Percentiles rank a stretch among this genome's conserved stretches.
These are phyloP conservation scores for Mesoclemmys tuberculata DNA, from an alignment of 2,113 vertebrate species.

Conservation along the genomic window DNA sequence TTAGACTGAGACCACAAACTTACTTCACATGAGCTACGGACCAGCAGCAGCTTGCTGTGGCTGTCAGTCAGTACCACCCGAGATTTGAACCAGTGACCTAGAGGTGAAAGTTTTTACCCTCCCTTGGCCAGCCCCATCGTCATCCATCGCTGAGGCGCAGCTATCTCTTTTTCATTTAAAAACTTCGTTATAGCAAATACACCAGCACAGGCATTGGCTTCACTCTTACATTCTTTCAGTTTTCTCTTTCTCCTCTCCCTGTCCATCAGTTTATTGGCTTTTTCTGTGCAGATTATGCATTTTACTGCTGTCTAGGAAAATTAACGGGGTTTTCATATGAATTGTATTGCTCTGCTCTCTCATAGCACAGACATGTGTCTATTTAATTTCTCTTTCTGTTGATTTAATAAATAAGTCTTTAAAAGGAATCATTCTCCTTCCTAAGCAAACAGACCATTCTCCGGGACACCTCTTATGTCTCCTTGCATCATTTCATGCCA, in stretches of 20 bases:
- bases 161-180: not conserved
- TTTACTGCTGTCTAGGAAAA: not conserved
- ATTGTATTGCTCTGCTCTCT: not conserved
- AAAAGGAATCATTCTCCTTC: not conserved
- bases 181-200: not conserved
- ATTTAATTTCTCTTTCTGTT: not conserved
- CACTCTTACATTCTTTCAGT: not conserved
- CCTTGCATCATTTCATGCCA: not conserved
- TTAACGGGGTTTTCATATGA: not conserved
- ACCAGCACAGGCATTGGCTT: not conserved
- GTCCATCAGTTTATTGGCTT: not conserved
- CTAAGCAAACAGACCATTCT: not conserved
- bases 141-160: not conserved
- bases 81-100: not conserved
- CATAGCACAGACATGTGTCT: not conserved
- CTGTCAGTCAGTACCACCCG: not conserved
- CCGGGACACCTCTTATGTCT: not conserved
- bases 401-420: not conserved
- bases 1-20: no score
- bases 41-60: not conserved
- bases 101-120: not conserved
- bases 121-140: not conserved
- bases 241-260: not conserved
- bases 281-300: not conserved
- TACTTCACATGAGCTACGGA: not conserved